These are phyloP conservation scores for Apamea monoglypha DNA, from an alignment of 2,888 invertebrate species.

Conservation along the genomic window DNA sequence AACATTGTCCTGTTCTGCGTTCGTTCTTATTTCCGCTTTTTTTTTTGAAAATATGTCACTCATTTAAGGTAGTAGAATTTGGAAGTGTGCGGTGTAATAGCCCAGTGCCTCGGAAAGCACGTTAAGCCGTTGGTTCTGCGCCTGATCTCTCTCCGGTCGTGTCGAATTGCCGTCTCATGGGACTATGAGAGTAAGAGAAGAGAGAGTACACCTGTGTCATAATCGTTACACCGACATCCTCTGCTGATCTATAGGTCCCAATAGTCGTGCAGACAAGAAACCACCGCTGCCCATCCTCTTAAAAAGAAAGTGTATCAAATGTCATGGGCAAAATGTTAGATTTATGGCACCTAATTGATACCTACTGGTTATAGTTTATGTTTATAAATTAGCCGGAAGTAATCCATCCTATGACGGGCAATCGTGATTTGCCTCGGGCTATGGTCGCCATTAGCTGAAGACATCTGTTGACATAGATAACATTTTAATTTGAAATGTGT, in stretches of 20 bases:
- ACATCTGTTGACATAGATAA: background rate
- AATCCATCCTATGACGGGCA: constrained; percentile 9
- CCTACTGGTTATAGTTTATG: constrained; percentile 5
- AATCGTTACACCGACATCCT: background rate
- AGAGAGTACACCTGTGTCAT: background rate
- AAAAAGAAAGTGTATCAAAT: constrained; percentile 6
- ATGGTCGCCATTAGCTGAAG: background rate
- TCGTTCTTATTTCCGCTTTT: background rate
- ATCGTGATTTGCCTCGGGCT: constrained; percentile 41
- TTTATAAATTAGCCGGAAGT: constrained; percentile 16
- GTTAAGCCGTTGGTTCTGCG: too few relatives aligned
- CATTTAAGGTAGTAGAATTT: too few relatives aligned
- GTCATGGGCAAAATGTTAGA: background rate
- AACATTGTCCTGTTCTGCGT: constrained; percentile 7
- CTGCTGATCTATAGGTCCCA: background rate
- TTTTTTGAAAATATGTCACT: too few relatives aligned
- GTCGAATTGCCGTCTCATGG: too few relatives aligned
- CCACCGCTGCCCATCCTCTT: background rate
- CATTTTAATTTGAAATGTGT: background rate
- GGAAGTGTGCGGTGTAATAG: too few relatives aligned
- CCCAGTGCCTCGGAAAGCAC: too few relatives aligned
- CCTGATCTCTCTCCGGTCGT: too few relatives aligned
- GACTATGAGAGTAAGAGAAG: too few relatives aligned
- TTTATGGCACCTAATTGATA: constrained; percentile 29
- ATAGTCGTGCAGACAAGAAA: background rate